Evolutionary conservation across 2,888 invertebrate species (phyloP), one percentile per base, ranked within the genome.

Genomic region (Sylvicola cinctus): DNA sequence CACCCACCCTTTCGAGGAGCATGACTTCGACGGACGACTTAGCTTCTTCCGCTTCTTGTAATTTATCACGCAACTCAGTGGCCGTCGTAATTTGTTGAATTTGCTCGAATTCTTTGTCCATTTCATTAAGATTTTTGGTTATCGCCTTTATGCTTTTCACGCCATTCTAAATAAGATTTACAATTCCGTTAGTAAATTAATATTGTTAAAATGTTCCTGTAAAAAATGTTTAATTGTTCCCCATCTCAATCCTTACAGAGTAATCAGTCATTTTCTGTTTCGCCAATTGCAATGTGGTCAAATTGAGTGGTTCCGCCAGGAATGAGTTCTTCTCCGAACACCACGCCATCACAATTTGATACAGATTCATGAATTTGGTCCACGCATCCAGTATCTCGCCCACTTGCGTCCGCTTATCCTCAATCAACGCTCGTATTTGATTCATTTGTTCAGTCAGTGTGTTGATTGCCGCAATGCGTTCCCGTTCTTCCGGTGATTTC

Each of bases 91-190:
- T 74, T 48, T 78, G 75, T 44, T 75, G 73, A 42, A 90, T 84
- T 38, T 72, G 68, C 49, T 85, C 85, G 50, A 90, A 63, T 58
- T 88, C 87, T 54, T 80, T 84, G 33, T 78, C 74, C 88, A 90
- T 90, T 54, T 90, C 88, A 47, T 79, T 78, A 50, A 88, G 62
- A 54, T 84, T 79, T 58, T 85, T 85, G 43, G 76, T 74, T 51
- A 80, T 79, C 49, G 75, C 73, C 59, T 85, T 88, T 61, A 84
- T 80, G 59, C 79, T 80, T 61, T 87, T 87, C 43, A 83, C 78
- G 51, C 81, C 81, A 52, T 72, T 74, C 75, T 83, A 61, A 43
- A 65, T 63, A 43, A 45, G 40, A 46, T 39, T 42, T 43, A 39
- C 17, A 29, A 34, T 23, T 17, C 30, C 13, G 17, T 14, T 16